Percentiles rank a stretch among this genome's conserved stretches.
Evolutionary conservation across 2,113 vertebrate species (phyloP).

Genomic region (Erythrocercus mccallii): DNA sequence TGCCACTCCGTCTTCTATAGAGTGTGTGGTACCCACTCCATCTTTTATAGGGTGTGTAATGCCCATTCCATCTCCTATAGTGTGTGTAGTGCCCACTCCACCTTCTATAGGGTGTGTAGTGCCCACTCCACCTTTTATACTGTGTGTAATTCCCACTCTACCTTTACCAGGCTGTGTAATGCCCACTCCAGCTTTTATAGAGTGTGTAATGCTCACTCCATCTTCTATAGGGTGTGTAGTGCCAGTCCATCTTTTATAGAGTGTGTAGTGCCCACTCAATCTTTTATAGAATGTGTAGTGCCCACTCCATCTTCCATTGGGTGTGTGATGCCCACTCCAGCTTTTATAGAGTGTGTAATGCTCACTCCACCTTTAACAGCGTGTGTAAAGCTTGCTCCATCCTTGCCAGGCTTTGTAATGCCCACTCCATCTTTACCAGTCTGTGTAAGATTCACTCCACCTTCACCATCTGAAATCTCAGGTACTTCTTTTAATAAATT

Average conservation of each 20-base stretch:
- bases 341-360: fast-evolving
- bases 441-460: not conserved
- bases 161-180: too few species aligned
- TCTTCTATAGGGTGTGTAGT: fast-evolving
- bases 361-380: fast-evolving
- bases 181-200: fast-evolving
- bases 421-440: not conserved
- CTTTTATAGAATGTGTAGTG: too few species aligned
- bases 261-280: fast-evolving
- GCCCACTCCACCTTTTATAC: too few species aligned
- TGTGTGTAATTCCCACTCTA: too few species aligned
- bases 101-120: too few species aligned
- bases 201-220: too few species aligned
- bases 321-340: not conserved
- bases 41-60: not conserved
- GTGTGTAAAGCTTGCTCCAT: fast-evolving
- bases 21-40: too few species aligned
- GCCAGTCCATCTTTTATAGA: fast-evolving
- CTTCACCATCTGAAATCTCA: not conserved
- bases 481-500: not conserved
- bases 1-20: fast-evolving
- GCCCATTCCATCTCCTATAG: too few species aligned
- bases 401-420: not conserved
- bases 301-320: fast-evolving
- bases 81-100: too few species aligned